These are phyloP conservation scores for Semotilus atromaculatus DNA, from an alignment of 2,797 vertebrate species.

Conservation along the genomic window DNA sequence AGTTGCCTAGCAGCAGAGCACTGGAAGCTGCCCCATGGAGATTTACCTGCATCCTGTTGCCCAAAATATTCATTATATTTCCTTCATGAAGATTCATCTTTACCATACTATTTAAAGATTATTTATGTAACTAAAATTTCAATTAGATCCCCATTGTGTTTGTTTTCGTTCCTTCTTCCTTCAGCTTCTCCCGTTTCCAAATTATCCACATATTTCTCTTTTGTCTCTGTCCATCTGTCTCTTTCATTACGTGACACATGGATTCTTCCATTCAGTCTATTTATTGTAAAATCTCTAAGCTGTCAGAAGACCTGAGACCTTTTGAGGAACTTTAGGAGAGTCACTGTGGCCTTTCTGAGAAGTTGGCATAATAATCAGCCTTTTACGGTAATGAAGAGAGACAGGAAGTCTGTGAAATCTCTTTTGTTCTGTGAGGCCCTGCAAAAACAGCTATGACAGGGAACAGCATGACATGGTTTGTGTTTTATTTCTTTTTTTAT, in stretches of 20 bases:
- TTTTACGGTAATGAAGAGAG: constrained; percentile 63
- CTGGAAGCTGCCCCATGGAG: constrained; percentile 50
- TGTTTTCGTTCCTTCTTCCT: neutral
- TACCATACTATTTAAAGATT: neutral
- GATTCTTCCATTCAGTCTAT: constrained; percentile 24
- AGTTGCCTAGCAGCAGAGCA: constrained; percentile 71
- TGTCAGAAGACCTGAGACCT: constrained; percentile 31
- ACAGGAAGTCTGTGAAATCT: constrained; percentile 69
- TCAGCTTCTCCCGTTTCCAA: constrained; percentile 17
- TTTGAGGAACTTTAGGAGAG: constrained; percentile 58
- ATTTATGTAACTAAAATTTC: neutral
- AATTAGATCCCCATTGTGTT: neutral
- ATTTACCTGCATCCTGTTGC: constrained; percentile 53
- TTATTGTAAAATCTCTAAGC: constrained; percentile 13
- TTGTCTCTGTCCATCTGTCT: constrained; percentile 23
- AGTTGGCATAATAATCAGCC: constrained; percentile 62
- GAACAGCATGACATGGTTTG: constrained; percentile 49
- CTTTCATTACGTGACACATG: constrained; percentile 27
- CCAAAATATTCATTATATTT: neutral
- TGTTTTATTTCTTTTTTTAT: constrained; percentile 47
- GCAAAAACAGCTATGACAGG: constrained; percentile 51
- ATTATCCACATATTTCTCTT: constrained; percentile 24
- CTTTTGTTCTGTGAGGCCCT: constrained; percentile 70
- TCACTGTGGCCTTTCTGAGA: constrained; percentile 55
- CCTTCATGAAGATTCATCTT: neutral